phyloP scores from a whole-genome alignment of 1,140 invertebrate genomes.

The Leptoteleia sp. region DNA sequence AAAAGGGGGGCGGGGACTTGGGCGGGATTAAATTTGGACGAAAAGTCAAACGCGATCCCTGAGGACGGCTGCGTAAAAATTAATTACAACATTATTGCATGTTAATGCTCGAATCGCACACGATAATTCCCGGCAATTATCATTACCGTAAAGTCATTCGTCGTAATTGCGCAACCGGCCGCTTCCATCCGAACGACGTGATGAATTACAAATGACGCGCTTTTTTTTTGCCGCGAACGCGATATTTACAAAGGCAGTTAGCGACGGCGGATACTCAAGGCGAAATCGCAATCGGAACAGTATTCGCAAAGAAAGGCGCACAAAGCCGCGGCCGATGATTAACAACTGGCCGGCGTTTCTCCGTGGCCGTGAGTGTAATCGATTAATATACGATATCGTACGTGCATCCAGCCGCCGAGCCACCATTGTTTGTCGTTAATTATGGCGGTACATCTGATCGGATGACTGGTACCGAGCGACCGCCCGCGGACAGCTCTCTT shows the following conservation, averaged over 20 bases:
- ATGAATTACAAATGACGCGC: constrained; percentile 66
- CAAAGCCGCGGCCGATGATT: constrained; percentile 61
- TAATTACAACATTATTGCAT: constrained; percentile 45
- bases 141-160: constrained; percentile 64
- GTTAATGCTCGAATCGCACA: constrained; percentile 37
- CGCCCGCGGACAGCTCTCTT: constrained; percentile 62
- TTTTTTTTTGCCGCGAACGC: constrained; percentile 58
- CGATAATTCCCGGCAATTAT: constrained; percentile 49
- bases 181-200: constrained; percentile 54
- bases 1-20: too few relatives aligned
- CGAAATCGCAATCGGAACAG: constrained; percentile 57
- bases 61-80: too few relatives aligned
- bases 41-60: too few relatives aligned
- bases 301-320: constrained; percentile 27
- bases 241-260: constrained; percentile 66
- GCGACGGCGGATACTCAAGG: constrained; percentile 57
- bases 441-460: constrained; percentile 66
- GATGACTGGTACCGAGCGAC: constrained; percentile 63
- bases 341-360: constrained; percentile 59
- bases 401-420: constrained; percentile 50
- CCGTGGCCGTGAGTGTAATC: constrained; percentile 65
- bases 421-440: constrained; percentile 69
- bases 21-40: too few relatives aligned
- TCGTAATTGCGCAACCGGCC: constrained; percentile 56
- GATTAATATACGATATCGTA: constrained; percentile 68